Percentiles rank a stretch among this genome's conserved stretches.
Evolutionary conservation across 2,888 invertebrate species (phyloP).

Genomic region (Steinernema carpocapsae): DNA sequence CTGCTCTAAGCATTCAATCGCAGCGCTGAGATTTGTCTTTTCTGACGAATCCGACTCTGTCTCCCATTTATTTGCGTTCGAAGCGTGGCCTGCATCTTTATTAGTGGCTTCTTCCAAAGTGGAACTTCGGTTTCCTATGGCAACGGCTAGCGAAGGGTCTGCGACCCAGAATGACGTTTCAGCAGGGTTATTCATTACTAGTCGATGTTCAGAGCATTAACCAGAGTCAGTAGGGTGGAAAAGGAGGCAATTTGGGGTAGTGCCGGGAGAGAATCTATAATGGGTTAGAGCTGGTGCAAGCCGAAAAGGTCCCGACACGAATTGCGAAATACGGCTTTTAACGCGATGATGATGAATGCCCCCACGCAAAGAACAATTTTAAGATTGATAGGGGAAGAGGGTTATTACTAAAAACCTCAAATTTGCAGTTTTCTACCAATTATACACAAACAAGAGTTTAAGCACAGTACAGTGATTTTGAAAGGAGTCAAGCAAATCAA

Average conservation of each 20-base stretch:
- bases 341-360: too few relatives aligned
- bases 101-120: background rate
- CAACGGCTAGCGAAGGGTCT: slow-evolving; percentile 11
- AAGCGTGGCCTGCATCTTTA: background rate
- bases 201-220: slow-evolving; percentile 5
- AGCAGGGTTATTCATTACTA: slow-evolving; percentile 8
- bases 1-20: background rate
- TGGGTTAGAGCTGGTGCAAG: slow-evolving; percentile 36
- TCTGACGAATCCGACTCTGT: background rate
- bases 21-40: background rate
- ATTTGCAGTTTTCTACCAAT: too few relatives aligned
- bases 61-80: background rate
- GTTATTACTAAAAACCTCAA: too few relatives aligned
- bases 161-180: slow-evolving; percentile 10
- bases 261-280: slow-evolving; percentile 26
- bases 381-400: too few relatives aligned
- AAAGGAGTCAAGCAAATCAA: too few relatives aligned
- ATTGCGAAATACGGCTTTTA: too few relatives aligned
- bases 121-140: slow-evolving; percentile 2
- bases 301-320: slow-evolving; percentile 51
- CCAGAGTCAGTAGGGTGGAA: background rate
- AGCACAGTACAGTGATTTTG: too few relatives aligned
- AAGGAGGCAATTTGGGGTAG: background rate
- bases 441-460: too few relatives aligned
- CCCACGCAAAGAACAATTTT: too few relatives aligned